Evolutionary conservation across 2,797 vertebrate genomes (phyloP), one percentile per base, ranked within the genome.

Genomic region (Smutsia gigantea): DNA sequence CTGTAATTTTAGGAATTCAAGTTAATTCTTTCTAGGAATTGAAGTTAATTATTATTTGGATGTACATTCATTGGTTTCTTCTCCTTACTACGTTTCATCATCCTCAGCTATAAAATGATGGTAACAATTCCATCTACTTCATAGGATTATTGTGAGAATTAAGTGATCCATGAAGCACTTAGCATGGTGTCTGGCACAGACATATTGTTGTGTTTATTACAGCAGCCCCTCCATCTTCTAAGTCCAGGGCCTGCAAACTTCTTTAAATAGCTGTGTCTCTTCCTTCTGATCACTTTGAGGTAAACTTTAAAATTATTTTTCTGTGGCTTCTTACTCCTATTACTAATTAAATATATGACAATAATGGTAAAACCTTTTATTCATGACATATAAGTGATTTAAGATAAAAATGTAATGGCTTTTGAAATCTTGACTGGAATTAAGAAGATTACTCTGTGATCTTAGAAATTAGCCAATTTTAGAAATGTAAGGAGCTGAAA

Each of bases 21-120:
- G 66, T 96, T 84, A 86, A 17, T 94, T 87, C 46, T 23, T 93
- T 95, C 18, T 87, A 49, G 55, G 72, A 92, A 90, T 46, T 87
- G 10, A 79, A 55, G 66, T 96, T 84, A 86, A 17, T 94, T 87
- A 64, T 57, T 83, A 31, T 72, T 94, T 94, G n/a, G 64, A n/a
- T 86, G 18, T 37, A 2, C 18, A 12, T 88, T 92, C 93, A 17
- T 51, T 88, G 29, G 15, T 69, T 46, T 83, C 31, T 53, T 64
- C 71, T 42, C 25, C 19, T 94, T 86, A 53, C 13, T 49, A 81
- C 90, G 21, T 71, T 93, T 94, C 37, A 90, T 90, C 5, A 31
- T 84, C 42, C 18, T 94, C 13, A n/a, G 4, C 25, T 93, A 12
- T 86, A 83, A 92, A 95, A 79, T 77, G 17, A 66, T 83, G 37